These are phyloP conservation scores for Heteromyza rotundicornis DNA, from an alignment of 2,888 invertebrate genomes.

Conservation along the genomic window DNA sequence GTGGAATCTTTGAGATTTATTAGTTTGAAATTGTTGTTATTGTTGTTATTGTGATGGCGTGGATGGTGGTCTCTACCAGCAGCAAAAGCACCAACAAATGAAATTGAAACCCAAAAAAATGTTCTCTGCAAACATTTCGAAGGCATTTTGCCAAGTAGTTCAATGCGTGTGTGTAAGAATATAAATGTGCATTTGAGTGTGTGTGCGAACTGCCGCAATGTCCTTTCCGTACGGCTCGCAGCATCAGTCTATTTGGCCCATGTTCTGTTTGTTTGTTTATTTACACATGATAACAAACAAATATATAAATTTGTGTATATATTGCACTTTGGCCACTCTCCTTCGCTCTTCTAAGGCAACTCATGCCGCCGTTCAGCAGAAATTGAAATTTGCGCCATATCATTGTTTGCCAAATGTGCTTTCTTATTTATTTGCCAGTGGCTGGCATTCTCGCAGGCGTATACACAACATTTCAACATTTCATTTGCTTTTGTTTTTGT, in stretches of 20 bases:
- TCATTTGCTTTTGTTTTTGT: background rate
- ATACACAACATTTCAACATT: constrained; percentile 23
- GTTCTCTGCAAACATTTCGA: constrained; percentile 26
- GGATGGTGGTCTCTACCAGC: background rate
- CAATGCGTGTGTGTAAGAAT: constrained; percentile 7
- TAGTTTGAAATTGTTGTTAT: constrained; percentile 11
- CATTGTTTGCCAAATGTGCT: constrained; percentile 3
- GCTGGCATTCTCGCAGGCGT: constrained; percentile 9
- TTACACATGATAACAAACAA: constrained; percentile 19
- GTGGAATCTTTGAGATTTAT: constrained; percentile 18
- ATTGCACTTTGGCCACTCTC: background rate
- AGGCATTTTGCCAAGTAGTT: constrained; percentile 36
- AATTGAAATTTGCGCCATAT: background rate
- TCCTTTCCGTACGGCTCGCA: background rate
- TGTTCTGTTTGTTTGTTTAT: constrained; percentile 12
- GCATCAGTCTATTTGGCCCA: background rate
- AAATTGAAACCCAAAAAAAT: constrained; percentile 22
- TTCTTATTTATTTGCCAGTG: background rate
- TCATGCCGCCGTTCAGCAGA: background rate
- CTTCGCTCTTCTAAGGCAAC: background rate
- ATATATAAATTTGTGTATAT: no score
- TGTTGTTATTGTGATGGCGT: constrained; percentile 2
- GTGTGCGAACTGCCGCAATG: background rate
- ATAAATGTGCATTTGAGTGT: background rate
- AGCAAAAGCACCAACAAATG: no score